Evolutionary conservation across 1,140 invertebrate genomes (phyloP).

Genomic region (Leptonema lineaticorne): DNA sequence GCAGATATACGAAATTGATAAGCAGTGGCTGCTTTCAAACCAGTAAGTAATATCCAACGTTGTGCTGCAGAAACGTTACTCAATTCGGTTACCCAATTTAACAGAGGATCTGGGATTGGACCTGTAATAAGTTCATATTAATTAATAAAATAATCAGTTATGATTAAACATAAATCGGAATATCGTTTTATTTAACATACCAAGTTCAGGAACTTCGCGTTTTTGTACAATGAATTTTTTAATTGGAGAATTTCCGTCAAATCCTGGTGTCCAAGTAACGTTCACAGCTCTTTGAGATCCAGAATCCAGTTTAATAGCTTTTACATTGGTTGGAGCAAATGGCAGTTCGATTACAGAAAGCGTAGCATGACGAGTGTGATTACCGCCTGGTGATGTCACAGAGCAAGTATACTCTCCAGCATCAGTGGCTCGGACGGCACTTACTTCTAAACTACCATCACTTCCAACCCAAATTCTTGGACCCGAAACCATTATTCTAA

Average conservation of each 20-base stretch:
- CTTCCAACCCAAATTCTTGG: slow-evolving; percentile 69
- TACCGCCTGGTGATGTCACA: slow-evolving; percentile 85
- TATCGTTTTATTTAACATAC: slow-evolving; percentile 53
- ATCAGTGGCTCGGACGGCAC: slow-evolving; percentile 77
- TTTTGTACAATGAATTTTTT: slow-evolving; percentile 92
- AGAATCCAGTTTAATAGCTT: slow-evolving; percentile 67
- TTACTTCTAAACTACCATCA: slow-evolving; percentile 79
- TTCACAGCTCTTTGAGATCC: slow-evolving; percentile 73
- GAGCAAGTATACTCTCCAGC: slow-evolving; percentile 81
- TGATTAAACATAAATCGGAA: slow-evolving; percentile 30
- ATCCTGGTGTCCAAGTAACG: slow-evolving; percentile 91
- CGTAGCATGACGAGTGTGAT: slow-evolving; percentile 82
- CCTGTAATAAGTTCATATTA: slow-evolving; percentile 57
- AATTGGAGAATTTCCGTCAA: slow-evolving; percentile 95
- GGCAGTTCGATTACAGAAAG: slow-evolving; percentile 92
- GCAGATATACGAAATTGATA: slow-evolving; percentile 96
- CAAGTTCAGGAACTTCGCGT: slow-evolving; percentile 80
- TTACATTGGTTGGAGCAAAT: slow-evolving; percentile 84
- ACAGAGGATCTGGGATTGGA: slow-evolving; percentile 74
- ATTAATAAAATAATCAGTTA: slow-evolving; percentile 24
- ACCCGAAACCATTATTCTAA: slow-evolving; percentile 66
- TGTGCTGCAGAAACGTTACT: slow-evolving; percentile 81
- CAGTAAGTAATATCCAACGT: slow-evolving; percentile 78
- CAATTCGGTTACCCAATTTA: slow-evolving; percentile 87
- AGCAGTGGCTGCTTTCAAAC: slow-evolving; percentile 88